Evolutionary conservation across 2,888 invertebrate genomes (phyloP).

Genomic region (Dynastes tityus): DNA sequence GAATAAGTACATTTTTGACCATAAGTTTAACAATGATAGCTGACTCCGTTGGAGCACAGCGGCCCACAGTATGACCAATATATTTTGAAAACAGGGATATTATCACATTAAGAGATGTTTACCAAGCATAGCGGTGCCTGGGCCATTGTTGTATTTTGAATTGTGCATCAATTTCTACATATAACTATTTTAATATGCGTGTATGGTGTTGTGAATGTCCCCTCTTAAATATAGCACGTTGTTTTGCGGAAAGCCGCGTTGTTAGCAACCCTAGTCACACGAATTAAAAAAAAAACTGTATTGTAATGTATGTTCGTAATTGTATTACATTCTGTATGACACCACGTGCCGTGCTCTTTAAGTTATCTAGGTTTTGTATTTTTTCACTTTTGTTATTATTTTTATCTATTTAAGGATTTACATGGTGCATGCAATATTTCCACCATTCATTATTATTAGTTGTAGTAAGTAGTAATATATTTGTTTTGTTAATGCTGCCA

Average conservation of each 20-base stretch:
- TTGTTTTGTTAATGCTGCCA: constrained; percentile 72
- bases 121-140: constrained; percentile 68
- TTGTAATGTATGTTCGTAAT: constrained; percentile 58
- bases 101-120: constrained; percentile 66
- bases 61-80: constrained; percentile 67
- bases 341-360: constrained; percentile 67
- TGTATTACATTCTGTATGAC: constrained; percentile 63
- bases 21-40: constrained; percentile 56
- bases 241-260: constrained; percentile 70
- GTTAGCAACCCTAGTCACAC: constrained; percentile 72
- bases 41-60: constrained; percentile 54
- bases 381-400: constrained; percentile 64
- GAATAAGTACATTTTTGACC: constrained; percentile 67
- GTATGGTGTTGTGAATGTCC: constrained; percentile 71
- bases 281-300: constrained; percentile 52
- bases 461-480: constrained; percentile 67
- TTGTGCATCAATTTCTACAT: constrained; percentile 67
- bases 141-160: constrained; percentile 69
- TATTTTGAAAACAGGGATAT: constrained; percentile 59
- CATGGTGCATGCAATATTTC: constrained; percentile 70
- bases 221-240: constrained; percentile 67
- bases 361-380: constrained; percentile 62
- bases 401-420: constrained; percentile 62
- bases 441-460: constrained; percentile 67
- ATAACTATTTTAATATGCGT: constrained; percentile 71